Evolutionary conservation across 2,888 invertebrate species (phyloP).

Genomic region (Scelioninae gen. 2): DNA sequence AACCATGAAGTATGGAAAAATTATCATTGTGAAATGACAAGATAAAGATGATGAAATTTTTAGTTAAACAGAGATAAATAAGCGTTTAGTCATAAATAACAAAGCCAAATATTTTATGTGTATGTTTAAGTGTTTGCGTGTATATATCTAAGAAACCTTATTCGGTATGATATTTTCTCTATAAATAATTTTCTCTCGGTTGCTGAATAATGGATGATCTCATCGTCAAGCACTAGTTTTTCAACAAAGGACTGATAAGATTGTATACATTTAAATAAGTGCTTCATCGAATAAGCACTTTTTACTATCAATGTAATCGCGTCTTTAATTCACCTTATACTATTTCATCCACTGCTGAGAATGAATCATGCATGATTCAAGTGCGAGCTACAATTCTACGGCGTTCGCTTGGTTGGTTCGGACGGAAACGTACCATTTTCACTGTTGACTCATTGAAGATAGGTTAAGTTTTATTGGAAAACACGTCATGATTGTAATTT

Average conservation of each 20-base stretch:
- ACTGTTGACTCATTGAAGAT: slow-evolving; percentile 51
- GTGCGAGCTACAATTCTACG: slow-evolving; percentile 34
- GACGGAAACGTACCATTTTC: slow-evolving; percentile 48
- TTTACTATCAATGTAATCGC: slow-evolving; percentile 51
- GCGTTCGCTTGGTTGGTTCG: slow-evolving; percentile 12
- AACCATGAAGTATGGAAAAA: no score
- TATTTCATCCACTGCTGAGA: slow-evolving; percentile 41
- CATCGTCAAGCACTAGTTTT: slow-evolving; percentile 37
- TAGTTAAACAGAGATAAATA: no score
- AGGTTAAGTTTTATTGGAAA: slow-evolving; percentile 29
- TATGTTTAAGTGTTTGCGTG: no score
- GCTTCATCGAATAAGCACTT: slow-evolving; percentile 51
- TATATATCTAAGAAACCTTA: no score
- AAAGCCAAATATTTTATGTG: no score
- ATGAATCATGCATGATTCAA: slow-evolving; percentile 50
- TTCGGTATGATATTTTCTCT: slow-evolving; percentile 16
- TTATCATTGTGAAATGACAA: neutral
- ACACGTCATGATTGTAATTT: slow-evolving; percentile 44
- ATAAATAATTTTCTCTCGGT: slow-evolving; percentile 27
- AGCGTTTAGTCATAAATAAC: no score
- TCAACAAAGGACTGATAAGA: slow-evolving; percentile 55
- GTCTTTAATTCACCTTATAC: slow-evolving; percentile 55
- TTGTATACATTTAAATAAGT: slow-evolving; percentile 53
- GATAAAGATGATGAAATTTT: neutral
- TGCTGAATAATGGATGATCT: slow-evolving; percentile 52